Percentiles rank a stretch among this genome's conserved stretches.
Conservation (phyloP, 2,113 vertebrate genomes). For the human region DNA sequence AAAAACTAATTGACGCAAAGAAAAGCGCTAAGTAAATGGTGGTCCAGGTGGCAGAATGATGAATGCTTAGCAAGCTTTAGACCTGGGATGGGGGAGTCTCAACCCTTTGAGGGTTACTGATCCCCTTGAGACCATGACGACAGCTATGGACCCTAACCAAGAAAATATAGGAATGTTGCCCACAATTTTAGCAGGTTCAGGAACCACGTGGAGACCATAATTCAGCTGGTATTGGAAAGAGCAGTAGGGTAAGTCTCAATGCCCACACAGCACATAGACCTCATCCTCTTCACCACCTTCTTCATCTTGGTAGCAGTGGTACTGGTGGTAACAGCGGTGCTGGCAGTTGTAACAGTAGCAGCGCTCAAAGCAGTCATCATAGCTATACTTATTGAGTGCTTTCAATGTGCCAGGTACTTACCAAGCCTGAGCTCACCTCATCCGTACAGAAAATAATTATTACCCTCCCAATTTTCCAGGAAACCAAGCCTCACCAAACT, state of each 20-base stretch:
- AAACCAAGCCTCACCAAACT: not conserved
- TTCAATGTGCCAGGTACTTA: not conserved
- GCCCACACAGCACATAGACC: rapidly evolving
- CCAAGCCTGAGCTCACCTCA: not conserved
- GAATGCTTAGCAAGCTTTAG: not conserved
- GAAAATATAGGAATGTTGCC: not conserved
- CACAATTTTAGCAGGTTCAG: not conserved
- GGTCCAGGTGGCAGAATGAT: not conserved
- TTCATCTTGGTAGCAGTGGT: not conserved
- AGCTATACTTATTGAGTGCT: not conserved
- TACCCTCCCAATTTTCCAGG: not conserved
- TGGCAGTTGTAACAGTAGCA: not conserved
- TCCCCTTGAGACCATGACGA: not conserved
- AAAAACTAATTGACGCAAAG: not conserved
- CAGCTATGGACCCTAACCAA: not conserved
- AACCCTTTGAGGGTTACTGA: no score
- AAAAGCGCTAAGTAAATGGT: not conserved
- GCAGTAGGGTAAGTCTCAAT: not conserved
- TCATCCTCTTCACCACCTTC: not conserved
- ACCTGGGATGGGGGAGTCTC: not conserved
- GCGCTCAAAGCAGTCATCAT: not conserved
- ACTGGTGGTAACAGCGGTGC: no score
- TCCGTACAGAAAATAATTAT: not conserved
- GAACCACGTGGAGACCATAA: not conserved
- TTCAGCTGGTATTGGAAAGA: not conserved